Percentiles rank a stretch among this genome's conserved stretches.
phyloP scores from a whole-genome alignment of 2,888 invertebrate species.

The Tachina grossa region DNA sequence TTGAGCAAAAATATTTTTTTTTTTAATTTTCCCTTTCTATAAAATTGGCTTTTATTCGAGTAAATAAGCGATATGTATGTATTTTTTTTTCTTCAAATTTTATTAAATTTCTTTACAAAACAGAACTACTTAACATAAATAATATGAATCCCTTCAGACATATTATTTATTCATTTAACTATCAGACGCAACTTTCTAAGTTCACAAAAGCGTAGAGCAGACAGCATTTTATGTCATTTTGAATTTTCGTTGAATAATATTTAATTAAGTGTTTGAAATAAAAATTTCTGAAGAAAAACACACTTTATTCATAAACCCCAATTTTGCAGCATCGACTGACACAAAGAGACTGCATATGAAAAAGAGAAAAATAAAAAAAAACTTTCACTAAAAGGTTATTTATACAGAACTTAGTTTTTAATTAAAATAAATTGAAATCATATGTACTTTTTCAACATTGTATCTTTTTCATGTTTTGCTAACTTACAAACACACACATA shows the following conservation, averaged over 20 bases:
- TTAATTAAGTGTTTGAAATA: neutral
- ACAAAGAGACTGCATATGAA: neutral
- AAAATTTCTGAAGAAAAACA: neutral
- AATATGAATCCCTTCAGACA: too few species aligned
- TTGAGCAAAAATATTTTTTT: too few species aligned
- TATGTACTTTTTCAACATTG: conserved; percentile 11
- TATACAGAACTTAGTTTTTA: conserved; percentile 59
- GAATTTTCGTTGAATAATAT: neutral
- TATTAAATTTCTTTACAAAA: too few species aligned
- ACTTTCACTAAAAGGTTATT: conserved; percentile 39
- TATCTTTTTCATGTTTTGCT: conserved; percentile 7
- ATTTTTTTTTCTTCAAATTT: too few species aligned
- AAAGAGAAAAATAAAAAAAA: neutral
- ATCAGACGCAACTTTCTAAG: too few species aligned
- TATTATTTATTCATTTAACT: too few species aligned
- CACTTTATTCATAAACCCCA: too few species aligned
- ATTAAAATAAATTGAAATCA: conserved; percentile 65
- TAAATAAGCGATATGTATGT: too few species aligned
- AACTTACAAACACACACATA: neutral
- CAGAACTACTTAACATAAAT: too few species aligned
- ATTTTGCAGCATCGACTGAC: neutral
- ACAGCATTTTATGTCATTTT: neutral
- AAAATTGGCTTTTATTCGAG: too few species aligned
- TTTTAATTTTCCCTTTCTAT: too few species aligned
- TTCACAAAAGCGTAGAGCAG: too few species aligned